phyloP scores from a whole-genome alignment of 2,113 vertebrate species.

The Apteryx mantelli region DNA sequence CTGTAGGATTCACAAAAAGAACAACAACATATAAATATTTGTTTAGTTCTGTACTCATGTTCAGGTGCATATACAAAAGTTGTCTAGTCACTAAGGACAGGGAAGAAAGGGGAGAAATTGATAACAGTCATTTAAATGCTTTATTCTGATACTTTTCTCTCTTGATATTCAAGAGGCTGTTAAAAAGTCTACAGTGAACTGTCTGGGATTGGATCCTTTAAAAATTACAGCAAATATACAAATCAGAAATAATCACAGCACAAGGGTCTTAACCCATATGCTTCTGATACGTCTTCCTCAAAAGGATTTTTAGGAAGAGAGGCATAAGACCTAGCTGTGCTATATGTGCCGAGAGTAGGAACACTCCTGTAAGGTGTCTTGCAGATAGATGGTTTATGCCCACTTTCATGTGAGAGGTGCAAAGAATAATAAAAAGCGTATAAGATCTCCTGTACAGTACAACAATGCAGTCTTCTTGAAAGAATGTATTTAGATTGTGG shows the following conservation, averaged over 20 bases:
- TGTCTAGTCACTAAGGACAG: neutral
- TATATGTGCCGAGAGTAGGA: fast-evolving
- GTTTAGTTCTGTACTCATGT: too few relatives aligned
- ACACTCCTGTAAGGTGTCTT: neutral
- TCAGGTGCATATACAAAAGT: too few relatives aligned
- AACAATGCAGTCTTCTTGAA: neutral
- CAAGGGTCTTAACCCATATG: neutral
- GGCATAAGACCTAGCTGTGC: neutral
- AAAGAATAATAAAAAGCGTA: neutral
- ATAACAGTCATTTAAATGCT: neutral
- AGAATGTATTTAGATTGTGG: neutral
- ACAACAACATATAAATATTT: too few relatives aligned
- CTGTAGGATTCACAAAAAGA: too few relatives aligned
- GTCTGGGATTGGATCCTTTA: neutral
- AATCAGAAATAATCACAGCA: neutral
- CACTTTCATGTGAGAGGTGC: neutral
- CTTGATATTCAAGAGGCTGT: neutral
- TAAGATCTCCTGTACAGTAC: neutral
- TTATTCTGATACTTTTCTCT: neutral
- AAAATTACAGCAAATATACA: neutral
- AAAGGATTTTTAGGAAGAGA: neutral
- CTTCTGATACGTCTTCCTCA: neutral
- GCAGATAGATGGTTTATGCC: neutral
- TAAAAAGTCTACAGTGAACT: neutral
- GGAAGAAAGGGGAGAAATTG: neutral